Base-by-base conservation (phyloP, 1,140 invertebrate genomes). In the Chionoecetes opilio region DNA sequence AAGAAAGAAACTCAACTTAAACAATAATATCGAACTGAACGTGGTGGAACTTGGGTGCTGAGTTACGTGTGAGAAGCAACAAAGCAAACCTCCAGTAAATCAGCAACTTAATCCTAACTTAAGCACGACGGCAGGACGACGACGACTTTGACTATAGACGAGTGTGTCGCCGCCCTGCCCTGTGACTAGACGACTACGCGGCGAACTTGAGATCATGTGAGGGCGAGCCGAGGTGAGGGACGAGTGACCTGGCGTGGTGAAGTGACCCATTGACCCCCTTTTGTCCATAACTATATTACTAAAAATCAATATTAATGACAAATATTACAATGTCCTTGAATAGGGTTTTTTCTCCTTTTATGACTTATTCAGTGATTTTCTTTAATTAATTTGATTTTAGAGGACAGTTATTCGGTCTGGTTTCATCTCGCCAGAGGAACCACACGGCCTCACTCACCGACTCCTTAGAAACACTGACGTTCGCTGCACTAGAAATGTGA, bases 401-500 rank as follows among this genome's bases (percentile, higher is more conserved):
- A 46, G 14, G 41, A 46, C 5, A 46, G 41, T 75, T 17, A 21
- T 75, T 53, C 14, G 41, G 46, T 9, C 46, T 53, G 11, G 46
- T 11, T 53, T 9, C 46, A 53, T 17, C 46, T 2, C 46, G 46
- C 46, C 46, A 3, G 46, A n/a, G n/a, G n/a, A 1, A 1, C 9
- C 46, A 0, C 46, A 9, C 63, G 21, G 21, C 2, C 14, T 21
- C 53, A 2, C n/a, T 26, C 21, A 75, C 63, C 63, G 0, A 75
- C 88, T 29, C 88, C 26, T 9, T 38, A 3, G 11, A 90, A 38
- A 38, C 88, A 31, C 88, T 38, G 88, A 46, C 29, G 88, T 90
- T 29, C 88, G 35, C 88, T 34, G 34, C 88, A 90, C 88, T 90
- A 90, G 88, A 90, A 46, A 11, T 38, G 34, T 90, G 88, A 90